Conservation (phyloP, 2,113 vertebrate species). For the Alosa alosa region DNA sequence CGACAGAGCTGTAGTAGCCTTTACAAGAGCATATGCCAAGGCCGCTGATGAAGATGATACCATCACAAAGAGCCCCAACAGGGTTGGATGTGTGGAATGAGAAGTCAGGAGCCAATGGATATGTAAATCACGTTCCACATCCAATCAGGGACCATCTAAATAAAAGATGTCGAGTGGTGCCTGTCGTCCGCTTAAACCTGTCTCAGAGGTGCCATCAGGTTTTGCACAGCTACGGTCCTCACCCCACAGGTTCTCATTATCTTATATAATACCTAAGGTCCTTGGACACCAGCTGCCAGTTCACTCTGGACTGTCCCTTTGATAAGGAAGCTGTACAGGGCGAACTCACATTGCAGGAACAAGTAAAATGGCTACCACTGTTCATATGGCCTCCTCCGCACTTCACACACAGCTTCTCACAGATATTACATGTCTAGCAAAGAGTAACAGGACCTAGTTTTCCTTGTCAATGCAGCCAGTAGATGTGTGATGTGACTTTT, state of each 20-base stretch:
- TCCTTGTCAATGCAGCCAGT: too few relatives aligned
- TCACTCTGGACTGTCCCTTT: not conserved
- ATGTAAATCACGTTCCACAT: not conserved
- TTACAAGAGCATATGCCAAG: too few relatives aligned
- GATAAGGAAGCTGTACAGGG: not conserved
- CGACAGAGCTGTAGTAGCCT: too few relatives aligned
- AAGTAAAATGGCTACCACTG: too few relatives aligned
- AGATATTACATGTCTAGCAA: too few relatives aligned
- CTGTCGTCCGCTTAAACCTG: not conserved
- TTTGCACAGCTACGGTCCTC: not conserved
- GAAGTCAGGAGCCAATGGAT: not conserved
- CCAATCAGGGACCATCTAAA: not conserved
- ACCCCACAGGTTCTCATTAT: not conserved
- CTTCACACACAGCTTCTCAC: too few relatives aligned
- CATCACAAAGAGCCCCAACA: not conserved
- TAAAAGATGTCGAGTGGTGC: not conserved
- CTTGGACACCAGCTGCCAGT: not conserved
- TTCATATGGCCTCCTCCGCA: too few relatives aligned
- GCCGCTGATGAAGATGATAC: too few relatives aligned
- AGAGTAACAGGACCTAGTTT: too few relatives aligned
- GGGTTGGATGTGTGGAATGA: not conserved
- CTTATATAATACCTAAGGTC: not conserved
- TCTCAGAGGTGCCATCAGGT: not conserved
- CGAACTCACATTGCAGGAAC: not conserved
- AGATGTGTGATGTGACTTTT: too few relatives aligned